These are phyloP conservation scores for Temnothorax unifasciatus DNA, from an alignment of 2,888 invertebrate species.

Conservation along the genomic window DNA sequence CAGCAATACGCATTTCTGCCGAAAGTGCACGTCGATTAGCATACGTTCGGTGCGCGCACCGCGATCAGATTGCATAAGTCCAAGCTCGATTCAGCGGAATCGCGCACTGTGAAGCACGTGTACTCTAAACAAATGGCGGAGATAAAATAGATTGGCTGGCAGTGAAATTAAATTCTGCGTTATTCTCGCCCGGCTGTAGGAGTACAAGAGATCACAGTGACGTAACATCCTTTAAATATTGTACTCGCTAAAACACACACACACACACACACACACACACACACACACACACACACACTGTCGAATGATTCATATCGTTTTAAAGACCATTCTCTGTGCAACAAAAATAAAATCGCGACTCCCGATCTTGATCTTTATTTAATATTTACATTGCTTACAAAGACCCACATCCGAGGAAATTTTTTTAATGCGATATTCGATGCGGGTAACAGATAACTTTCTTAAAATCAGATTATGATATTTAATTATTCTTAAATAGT, in stretches of 20 bases:
- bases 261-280: neutral
- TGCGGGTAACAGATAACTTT: neutral
- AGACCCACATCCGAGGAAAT: neutral
- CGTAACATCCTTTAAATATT: conserved; percentile 37
- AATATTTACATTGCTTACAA: neutral
- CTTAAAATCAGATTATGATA: neutral
- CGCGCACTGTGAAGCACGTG: conserved; percentile 7
- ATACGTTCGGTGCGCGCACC: neutral
- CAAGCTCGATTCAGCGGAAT: conserved; percentile 20
- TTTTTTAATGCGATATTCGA: conserved; percentile 11
- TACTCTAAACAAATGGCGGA: conserved; percentile 33
- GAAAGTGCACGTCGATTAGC: conserved; percentile 23
- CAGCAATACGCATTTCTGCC: neutral
- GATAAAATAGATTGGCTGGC: conserved; percentile 50
- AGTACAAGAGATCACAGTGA: conserved; percentile 24
- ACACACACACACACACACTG: neutral
- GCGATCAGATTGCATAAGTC: conserved; percentile 27
- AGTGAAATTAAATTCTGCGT: conserved; percentile 43
- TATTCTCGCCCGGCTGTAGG: conserved; percentile 29
- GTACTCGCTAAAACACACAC: neutral
- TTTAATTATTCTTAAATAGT: neutral
- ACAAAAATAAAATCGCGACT: conserved; percentile 14
- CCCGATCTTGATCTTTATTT: conserved; percentile 11
- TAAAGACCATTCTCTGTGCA: conserved; percentile 4
- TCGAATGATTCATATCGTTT: conserved; percentile 15